Evolutionary conservation across 2,797 vertebrate genomes (phyloP).

Genomic region (Ispidina picta): DNA sequence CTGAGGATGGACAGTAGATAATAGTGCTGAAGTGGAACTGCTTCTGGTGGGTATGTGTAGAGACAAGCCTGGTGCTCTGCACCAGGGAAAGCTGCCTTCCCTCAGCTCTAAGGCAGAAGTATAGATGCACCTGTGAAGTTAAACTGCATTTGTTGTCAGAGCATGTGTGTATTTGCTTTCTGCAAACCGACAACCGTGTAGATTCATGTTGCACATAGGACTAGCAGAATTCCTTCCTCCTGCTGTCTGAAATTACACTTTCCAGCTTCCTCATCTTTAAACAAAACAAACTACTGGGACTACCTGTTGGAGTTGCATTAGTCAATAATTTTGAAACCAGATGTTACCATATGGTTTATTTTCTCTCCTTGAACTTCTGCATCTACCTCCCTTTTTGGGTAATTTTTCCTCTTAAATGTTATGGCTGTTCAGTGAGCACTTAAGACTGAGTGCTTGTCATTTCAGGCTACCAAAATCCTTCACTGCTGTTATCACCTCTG

Average conservation of each 20-base stretch:
- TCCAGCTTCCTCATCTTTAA: neutral
- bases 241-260: neutral
- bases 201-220: neutral
- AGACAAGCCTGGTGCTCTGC: neutral
- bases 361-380: neutral
- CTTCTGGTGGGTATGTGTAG: neutral
- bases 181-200: neutral
- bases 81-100: neutral
- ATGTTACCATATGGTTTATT: neutral
- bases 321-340: neutral
- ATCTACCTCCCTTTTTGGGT: neutral
- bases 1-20: neutral
- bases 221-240: neutral
- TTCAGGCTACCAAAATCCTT: neutral
- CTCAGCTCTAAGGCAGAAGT: neutral
- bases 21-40: neutral
- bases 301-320: neutral
- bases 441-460: neutral
- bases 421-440: neutral
- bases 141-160: neutral
- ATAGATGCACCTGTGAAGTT: neutral
- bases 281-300: neutral
- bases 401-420: neutral
- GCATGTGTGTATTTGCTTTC: neutral
- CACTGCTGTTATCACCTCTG: neutral